Evolutionary conservation across 37 sponge, comb jelly and placozoan genomes (phyloP), one percentile per base, ranked within the genome.

Genomic region (Beroe forskalii): DNA sequence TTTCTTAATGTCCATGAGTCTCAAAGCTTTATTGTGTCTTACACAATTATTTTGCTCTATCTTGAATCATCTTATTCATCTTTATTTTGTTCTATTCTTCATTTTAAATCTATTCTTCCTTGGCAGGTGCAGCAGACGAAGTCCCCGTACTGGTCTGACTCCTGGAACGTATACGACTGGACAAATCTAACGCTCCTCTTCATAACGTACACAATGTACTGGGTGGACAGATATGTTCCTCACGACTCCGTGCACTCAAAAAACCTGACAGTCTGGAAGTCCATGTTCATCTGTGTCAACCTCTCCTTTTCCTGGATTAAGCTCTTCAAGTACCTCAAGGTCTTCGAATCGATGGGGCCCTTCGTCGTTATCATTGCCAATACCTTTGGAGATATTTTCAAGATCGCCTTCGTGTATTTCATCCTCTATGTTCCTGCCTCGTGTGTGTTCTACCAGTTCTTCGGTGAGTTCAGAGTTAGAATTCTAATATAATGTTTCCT

Each of bases 361-460:
- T 72, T 72, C 30, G 76, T 72, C 9, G 76, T 72, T 4, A 72
- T 72, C 76, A 72, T 72, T 12, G 20, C 40, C 8, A 72, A 37
- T 38, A 72, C 40, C 6, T 72, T 72, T 37, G 76, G 76, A 22
- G 76, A 72, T 27, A 37, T 72, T 14, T 37, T 72, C 40, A 72
- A 72, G 40, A 72, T 72, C 9, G 27, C 40, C 40, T 72, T 72
- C 23, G 40, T 72, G 14, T 72, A 27, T 38, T 72, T 32, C 76
- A 72, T 72, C 40, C 40, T 72, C 8, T 72, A 72, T 27, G 40
- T 72, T 3, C 76, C 76, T 35, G 76, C 76, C 8, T 32, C 40
- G 37, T 72, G 76, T 37, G 76, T 72, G 6, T 72, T 72, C 76
- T 72, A 20, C 14, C 76, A 72, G 76, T 72, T 72, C 76, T 72